Evolutionary conservation across 2,888 invertebrate genomes (phyloP).

Genomic region (Barypeithes pellucidus): DNA sequence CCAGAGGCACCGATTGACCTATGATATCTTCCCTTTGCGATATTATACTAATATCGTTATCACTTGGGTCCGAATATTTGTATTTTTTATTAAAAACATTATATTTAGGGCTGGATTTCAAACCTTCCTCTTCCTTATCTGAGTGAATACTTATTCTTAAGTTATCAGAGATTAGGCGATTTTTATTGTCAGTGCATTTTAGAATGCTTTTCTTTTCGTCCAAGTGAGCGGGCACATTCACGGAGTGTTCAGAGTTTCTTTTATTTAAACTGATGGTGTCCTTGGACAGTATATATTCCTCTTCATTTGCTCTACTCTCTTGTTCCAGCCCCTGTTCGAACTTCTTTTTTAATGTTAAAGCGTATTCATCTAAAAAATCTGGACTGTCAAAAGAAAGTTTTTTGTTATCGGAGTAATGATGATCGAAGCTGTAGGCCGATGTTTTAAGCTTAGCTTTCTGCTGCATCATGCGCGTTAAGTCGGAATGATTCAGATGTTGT

Average conservation of each 20-base stretch:
- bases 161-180: conserved; percentile 62
- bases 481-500: conserved; percentile 69
- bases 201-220: conserved; percentile 66
- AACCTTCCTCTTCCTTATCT: conserved; percentile 51
- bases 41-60: conserved; percentile 61
- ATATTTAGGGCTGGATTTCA: conserved; percentile 54
- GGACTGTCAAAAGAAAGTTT: conserved; percentile 69
- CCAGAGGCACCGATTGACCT: conserved; percentile 60
- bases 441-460: conserved; percentile 71
- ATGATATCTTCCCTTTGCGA: conserved; percentile 59
- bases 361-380: conserved; percentile 68
- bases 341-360: conserved; percentile 64
- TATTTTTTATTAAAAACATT: conserved; percentile 59
- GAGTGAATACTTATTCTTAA: conserved; percentile 60
- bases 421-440: conserved; percentile 68
- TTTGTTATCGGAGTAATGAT: conserved; percentile 65
- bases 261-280: conserved; percentile 68
- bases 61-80: conserved; percentile 56
- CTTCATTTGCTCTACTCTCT: conserved; percentile 52
- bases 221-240: conserved; percentile 51
- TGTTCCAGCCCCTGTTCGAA: conserved; percentile 59
- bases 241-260: conserved; percentile 68
- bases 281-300: conserved; percentile 65
- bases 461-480: conserved; percentile 69
- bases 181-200: conserved; percentile 60